Base-by-base conservation (phyloP, 92 coral and sea anemone species). In the Nematostella vectensis region DNA sequence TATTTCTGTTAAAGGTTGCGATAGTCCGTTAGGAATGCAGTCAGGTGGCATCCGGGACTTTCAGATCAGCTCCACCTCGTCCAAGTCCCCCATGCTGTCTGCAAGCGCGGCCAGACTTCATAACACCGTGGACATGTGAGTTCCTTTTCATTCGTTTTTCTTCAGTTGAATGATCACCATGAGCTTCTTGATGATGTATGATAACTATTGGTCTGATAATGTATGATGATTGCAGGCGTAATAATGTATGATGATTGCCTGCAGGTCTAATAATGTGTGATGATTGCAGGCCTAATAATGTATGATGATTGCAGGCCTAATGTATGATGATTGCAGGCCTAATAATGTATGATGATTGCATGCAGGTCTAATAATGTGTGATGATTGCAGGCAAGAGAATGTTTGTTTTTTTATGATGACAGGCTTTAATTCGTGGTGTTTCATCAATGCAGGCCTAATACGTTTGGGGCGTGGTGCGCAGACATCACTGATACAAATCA, bases 381-480 rank as follows among this genome's bases (percentile, higher is more conserved):
- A 8, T 8, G 9, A 36, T 15, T 36, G 42, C 42, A 36, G 9
- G n/a, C n/a, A n/a, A n/a, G n/a, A n/a, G n/a, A n/a, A n/a, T n/a
- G n/a, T n/a, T n/a, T n/a, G n/a, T n/a, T n/a, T n/a, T n/a, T n/a
- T n/a, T n/a, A n/a, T n/a, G n/a, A n/a, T n/a, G n/a, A n/a, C n/a
- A n/a, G n/a, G n/a, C n/a, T n/a, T n/a, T n/a, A n/a, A n/a, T n/a
- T n/a, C n/a, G n/a, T n/a, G n/a, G n/a, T n/a, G n/a, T n/a, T n/a
- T n/a, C n/a, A n/a, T n/a, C n/a, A n/a, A n/a, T 62, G 76, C 28
- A 47, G 27, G 20, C 31, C 29, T 11, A 65, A n/a, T 2, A 57
- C 84, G 20, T 54, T 84, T 3, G 87, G 94, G 22, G 94, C 83
- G 13, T 84, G 94, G 94, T 84, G 94, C 30, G 68, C 94, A 9